Percentiles rank a stretch among this genome's conserved stretches.
phyloP scores from a whole-genome alignment of 2,797 vertebrate genomes.

The Aphelocoma californica region DNA sequence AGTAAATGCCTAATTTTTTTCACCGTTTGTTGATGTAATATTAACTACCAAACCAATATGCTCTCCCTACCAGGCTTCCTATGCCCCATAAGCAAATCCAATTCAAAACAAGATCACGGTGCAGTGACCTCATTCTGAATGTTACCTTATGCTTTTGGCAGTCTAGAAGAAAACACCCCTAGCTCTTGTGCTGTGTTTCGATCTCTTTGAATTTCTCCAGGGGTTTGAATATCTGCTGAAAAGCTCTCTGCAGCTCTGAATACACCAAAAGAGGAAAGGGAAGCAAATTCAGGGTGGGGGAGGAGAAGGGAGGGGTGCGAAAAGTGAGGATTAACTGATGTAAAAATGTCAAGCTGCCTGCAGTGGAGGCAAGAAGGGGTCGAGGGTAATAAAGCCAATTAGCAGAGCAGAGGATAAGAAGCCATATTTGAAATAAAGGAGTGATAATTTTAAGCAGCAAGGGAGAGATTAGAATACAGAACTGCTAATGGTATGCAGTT shows the following conservation, averaged over 20 bases:
- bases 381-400: constrained; percentile 73
- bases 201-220: constrained; percentile 61
- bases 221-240: constrained; percentile 50
- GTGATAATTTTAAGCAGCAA: constrained; percentile 77
- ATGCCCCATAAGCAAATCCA: not conserved
- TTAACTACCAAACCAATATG: not conserved
- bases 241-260: constrained; percentile 40
- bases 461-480: constrained; percentile 70
- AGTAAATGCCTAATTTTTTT: not conserved
- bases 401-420: constrained; percentile 70
- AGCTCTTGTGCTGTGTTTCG: not conserved
- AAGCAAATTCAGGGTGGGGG: not conserved
- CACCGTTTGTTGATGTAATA: not conserved
- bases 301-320: not conserved
- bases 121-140: constrained; percentile 35
- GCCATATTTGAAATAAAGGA: constrained; percentile 72
- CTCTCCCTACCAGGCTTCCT: not conserved
- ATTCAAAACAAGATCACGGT: constrained; percentile 23
- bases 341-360: constrained; percentile 65
- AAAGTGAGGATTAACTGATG: constrained; percentile 54
- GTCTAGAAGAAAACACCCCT: constrained; percentile 28
- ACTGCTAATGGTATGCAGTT: constrained; percentile 71
- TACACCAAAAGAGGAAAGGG: constrained; percentile 21
- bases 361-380: constrained; percentile 66
- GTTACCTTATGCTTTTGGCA: constrained; percentile 52